Conservation (phyloP, 2,797 vertebrate genomes). For the Micrastur ruficollis region DNA sequence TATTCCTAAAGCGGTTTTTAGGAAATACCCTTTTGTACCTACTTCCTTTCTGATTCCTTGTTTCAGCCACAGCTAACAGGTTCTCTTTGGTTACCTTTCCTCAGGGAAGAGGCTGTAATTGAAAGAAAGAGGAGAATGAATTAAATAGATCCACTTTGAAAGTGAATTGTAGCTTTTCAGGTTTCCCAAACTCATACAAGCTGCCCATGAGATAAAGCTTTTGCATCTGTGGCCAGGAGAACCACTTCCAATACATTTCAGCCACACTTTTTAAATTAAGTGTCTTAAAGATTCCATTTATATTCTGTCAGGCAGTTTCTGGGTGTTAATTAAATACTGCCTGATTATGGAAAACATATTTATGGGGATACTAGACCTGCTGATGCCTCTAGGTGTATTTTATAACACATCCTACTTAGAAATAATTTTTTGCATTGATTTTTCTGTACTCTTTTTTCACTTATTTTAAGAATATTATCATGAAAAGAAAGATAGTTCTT, state of each 20-base stretch:
- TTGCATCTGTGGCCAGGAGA: neutral
- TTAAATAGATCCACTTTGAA: neutral
- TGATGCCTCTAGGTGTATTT: slow-evolving; percentile 23
- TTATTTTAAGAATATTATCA: neutral
- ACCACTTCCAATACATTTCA: neutral
- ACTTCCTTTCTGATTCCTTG: neutral
- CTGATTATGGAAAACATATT: slow-evolving; percentile 47
- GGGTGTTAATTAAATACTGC: slow-evolving; percentile 45
- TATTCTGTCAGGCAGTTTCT: slow-evolving; percentile 43
- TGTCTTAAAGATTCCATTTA: slow-evolving; percentile 58
- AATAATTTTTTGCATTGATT: neutral
- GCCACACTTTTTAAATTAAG: slow-evolving; percentile 21
- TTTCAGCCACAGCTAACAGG: neutral
- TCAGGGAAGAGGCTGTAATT: neutral
- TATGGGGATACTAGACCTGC: slow-evolving; percentile 29
- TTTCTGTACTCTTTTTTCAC: neutral
- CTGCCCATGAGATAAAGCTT: neutral
- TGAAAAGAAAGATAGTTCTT: neutral
- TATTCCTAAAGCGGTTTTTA: slow-evolving; percentile 9
- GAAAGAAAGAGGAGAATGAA: neutral
- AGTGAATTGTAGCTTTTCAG: neutral
- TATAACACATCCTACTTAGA: neutral
- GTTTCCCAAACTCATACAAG: neutral
- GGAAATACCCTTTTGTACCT: neutral
- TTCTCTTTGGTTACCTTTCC: neutral